phyloP scores from a whole-genome alignment of 2,888 invertebrate genomes.

The Opisthograptis luteolata region DNA sequence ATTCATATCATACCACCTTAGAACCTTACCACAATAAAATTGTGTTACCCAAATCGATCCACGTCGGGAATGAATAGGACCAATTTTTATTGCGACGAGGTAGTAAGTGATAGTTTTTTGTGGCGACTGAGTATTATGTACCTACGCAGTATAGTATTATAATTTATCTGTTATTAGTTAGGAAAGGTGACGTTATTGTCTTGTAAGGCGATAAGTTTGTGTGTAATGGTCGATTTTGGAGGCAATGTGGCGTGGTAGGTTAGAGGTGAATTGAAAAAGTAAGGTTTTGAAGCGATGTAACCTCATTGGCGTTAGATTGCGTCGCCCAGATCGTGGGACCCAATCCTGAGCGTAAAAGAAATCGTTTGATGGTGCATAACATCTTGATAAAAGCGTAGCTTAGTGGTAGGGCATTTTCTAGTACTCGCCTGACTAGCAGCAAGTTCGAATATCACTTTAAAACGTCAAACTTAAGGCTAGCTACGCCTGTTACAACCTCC shows the following conservation, averaged over 20 bases:
- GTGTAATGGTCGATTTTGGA: constrained; percentile 20
- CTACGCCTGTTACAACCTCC: too few relatives aligned
- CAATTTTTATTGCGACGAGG: constrained; percentile 1
- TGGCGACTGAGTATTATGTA: neutral
- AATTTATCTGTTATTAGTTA: constrained; percentile 29
- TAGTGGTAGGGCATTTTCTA: too few relatives aligned
- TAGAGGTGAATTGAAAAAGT: too few relatives aligned
- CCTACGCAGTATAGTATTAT: constrained; percentile 15
- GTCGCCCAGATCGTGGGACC: too few relatives aligned
- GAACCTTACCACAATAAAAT: neutral
- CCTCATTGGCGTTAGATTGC: too few relatives aligned
- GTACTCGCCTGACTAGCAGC: too few relatives aligned
- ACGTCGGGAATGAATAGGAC: neutral
- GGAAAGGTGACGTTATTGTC: constrained; percentile 31
- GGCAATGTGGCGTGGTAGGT: constrained; percentile 5
- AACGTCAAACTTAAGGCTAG: too few relatives aligned
- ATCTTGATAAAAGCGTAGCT: too few relatives aligned
- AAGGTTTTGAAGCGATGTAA: too few relatives aligned
- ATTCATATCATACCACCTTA: neutral
- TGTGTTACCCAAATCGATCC: neutral
- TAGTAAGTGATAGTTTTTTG: neutral
- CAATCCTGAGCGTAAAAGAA: too few relatives aligned
- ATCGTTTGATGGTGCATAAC: too few relatives aligned
- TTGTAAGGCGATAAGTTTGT: constrained; percentile 23
- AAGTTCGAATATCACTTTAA: too few relatives aligned